These are phyloP conservation scores for Neogale vison DNA, from an alignment of 2,113 vertebrate species.

Conservation along the genomic window DNA sequence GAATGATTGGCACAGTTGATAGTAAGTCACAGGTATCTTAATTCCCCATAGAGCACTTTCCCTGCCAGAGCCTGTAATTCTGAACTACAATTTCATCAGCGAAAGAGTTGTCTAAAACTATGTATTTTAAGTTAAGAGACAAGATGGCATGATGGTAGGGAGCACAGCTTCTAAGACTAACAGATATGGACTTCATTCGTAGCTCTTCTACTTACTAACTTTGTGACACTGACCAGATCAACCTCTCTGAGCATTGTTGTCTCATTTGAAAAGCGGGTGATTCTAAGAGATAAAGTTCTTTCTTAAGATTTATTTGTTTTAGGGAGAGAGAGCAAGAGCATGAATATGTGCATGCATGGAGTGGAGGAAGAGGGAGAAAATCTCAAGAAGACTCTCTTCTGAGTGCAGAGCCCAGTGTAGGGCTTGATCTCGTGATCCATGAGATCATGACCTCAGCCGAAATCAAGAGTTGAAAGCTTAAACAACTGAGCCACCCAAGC, in stretches of 20 bases:
- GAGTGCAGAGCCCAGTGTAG: neutral
- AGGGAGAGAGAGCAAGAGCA: neutral
- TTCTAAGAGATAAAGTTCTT: neutral
- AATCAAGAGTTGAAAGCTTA: neutral
- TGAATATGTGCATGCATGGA: accelerated
- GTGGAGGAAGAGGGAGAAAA: neutral
- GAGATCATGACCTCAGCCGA: neutral
- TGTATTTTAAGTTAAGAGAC: neutral
- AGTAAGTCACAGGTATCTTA: neutral
- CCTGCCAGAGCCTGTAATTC: neutral
- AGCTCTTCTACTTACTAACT: neutral
- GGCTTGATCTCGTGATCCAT: neutral
- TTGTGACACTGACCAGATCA: neutral
- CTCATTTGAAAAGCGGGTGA: neutral
- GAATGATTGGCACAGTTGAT: neutral
- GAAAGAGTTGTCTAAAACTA: neutral
- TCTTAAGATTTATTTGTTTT: neutral
- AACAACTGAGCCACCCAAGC: neutral
- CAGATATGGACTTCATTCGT: neutral
- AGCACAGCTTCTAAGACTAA: neutral
- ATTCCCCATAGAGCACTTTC: neutral
- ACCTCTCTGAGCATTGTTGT: neutral
- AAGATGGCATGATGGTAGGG: neutral
- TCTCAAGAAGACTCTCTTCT: neutral
- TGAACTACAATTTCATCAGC: neutral